Evolutionary conservation across 1,140 invertebrate species (phyloP).

Genomic region (Aphelinus certus): DNA sequence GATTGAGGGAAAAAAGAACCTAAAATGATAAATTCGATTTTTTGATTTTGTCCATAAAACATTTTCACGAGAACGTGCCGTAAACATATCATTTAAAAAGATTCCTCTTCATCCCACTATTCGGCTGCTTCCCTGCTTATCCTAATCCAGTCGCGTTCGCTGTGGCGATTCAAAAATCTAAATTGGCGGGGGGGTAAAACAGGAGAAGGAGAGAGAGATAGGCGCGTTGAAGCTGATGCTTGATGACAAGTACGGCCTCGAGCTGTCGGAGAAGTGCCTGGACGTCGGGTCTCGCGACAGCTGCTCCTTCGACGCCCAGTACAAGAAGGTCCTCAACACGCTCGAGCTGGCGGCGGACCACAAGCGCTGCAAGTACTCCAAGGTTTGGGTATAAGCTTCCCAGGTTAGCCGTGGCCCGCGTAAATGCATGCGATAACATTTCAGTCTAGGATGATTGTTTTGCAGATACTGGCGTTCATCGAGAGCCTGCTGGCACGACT

Average conservation of each 20-base stretch:
- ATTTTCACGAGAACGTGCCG: neutral
- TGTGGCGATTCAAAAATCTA: neutral
- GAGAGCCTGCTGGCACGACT: no score
- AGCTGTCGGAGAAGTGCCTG: neutral
- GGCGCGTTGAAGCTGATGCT: neutral
- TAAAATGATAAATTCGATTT: no score
- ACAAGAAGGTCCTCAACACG: conserved; percentile 6
- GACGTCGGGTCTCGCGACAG: neutral
- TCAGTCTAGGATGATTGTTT: no score
- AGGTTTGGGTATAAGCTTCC: neutral
- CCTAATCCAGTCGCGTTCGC: no score
- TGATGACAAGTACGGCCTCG: neutral
- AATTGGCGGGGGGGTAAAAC: neutral
- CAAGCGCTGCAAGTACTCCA: neutral
- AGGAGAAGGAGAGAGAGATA: conserved; percentile 20
- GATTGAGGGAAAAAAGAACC: no score
- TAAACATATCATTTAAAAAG: neutral
- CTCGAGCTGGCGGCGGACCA: neutral
- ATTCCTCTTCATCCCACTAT: neutral
- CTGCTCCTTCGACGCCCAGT: neutral
- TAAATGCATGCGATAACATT: no score
- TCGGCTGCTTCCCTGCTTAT: no score
- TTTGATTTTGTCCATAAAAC: neutral
- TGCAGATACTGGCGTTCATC: no score
- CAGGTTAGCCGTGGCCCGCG: no score